phyloP scores from a whole-genome alignment of 2,888 invertebrate species.

The Stenchaetothrips biformis region DNA sequence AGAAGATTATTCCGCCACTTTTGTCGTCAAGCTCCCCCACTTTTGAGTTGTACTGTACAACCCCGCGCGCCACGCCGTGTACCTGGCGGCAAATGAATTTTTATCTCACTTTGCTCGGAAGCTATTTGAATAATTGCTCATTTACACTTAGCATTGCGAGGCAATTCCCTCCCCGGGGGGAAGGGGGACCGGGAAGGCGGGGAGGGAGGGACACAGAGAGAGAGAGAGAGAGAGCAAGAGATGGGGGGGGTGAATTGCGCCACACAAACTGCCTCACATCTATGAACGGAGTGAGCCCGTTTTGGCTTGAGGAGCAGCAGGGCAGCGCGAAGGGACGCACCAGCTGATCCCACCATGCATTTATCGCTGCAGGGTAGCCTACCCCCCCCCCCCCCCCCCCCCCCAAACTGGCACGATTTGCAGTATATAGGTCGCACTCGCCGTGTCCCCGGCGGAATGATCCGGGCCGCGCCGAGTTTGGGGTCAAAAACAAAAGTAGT shows the following conservation, averaged over 20 bases:
- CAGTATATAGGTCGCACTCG: too few relatives aligned
- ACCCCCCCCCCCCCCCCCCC: too few relatives aligned
- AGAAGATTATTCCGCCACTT: constrained; percentile 1
- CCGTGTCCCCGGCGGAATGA: too few relatives aligned
- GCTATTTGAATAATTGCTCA: constrained; percentile 20
- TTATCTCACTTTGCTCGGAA: constrained; percentile 17
- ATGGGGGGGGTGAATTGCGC: background rate
- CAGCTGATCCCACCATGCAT: too few relatives aligned
- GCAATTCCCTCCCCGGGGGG: background rate
- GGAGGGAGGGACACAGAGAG: background rate
- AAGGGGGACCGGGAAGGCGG: background rate
- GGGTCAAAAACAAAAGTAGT: too few relatives aligned
- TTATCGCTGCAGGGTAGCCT: too few relatives aligned
- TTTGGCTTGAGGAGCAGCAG: too few relatives aligned
- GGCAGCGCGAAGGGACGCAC: too few relatives aligned
- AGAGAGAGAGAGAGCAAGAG: background rate
- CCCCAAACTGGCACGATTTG: too few relatives aligned
- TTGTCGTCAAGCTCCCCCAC: background rate
- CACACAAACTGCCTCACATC: too few relatives aligned
- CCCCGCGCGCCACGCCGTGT: background rate
- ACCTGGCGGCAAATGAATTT: constrained; percentile 22
- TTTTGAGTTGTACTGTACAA: background rate
- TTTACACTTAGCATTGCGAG: background rate
- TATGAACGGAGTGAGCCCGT: too few relatives aligned
- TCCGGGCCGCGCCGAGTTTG: too few relatives aligned